Evolutionary conservation across 2,888 invertebrate genomes (phyloP).

Genomic region (Furcula furcula): DNA sequence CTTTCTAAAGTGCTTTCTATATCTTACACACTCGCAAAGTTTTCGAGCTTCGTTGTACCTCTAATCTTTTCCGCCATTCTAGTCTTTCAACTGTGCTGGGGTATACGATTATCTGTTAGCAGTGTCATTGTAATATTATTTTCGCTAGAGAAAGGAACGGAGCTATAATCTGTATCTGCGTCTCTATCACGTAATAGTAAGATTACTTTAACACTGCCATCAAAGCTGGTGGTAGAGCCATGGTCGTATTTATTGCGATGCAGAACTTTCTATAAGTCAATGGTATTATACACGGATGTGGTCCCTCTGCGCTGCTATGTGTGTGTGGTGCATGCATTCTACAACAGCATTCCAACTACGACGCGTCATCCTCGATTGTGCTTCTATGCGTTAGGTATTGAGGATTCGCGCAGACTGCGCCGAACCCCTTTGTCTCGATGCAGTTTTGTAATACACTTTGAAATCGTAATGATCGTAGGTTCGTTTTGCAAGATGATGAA

Average conservation of each 20-base stretch:
- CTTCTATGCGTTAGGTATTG: conserved; percentile 54
- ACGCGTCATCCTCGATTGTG: conserved; percentile 66
- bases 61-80: conserved; percentile 55
- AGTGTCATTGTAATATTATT: too few species aligned
- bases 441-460: conserved; percentile 40
- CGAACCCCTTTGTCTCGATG: conserved; percentile 43
- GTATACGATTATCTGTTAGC: too few species aligned
- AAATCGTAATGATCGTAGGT: conserved; percentile 29
- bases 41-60: conserved; percentile 56
- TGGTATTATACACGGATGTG: conserved; percentile 42
- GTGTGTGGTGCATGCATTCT: conserved; percentile 61
- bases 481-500: conserved; percentile 44
- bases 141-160: too few species aligned
- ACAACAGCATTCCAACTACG: conserved; percentile 68
- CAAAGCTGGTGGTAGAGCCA: too few species aligned
- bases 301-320: conserved; percentile 41
- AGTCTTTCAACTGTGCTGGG: conserved; percentile 42
- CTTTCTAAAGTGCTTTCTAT: conserved; percentile 81
- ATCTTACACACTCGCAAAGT: conserved; percentile 52
- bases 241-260: too few species aligned
- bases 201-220: too few species aligned
- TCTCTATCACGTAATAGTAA: too few species aligned
- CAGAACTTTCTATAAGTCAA: conserved; percentile 33
- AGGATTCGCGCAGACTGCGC: conserved; percentile 46
- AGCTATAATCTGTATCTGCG: too few species aligned